Evolutionary conservation across 2,113 vertebrate genomes (phyloP), one percentile per base, ranked within the genome.

Genomic region (Tychaedon coryphoeus): DNA sequence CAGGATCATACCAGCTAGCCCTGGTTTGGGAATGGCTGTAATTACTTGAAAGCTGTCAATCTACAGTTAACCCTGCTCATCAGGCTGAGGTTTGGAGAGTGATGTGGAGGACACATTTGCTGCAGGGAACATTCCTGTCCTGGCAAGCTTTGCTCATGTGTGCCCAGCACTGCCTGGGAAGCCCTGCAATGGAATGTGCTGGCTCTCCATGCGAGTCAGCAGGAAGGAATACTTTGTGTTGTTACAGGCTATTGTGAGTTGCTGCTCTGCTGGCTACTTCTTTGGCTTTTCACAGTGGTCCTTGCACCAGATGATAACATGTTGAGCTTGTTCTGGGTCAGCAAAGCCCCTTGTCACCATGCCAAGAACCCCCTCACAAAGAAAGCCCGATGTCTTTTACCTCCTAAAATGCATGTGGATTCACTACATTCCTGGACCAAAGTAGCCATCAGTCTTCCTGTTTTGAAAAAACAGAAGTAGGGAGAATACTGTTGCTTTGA

Each of bases 291-390:
- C 38, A 11, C 3, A 28, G 22, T 18, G 25, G 23, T 80, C 19
- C 28, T 83, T 92, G 36, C 7, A 11, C 23, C 1, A 3, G 16
- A 12, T 40, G 31, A 16, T 53, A 25, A 2, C 0, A 0, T 9
- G 10, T 19, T 26, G 69, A 62, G 47, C 29, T 48, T 77, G 10
- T 62, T 85, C 38, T 48, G 29, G 18, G 38, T 76, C 25, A 70
- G 36, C 42, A 76, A 90, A 88, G 23, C 28, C 25, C n/a, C 11
- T 47, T 1, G 2, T 76, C 31, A 25, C 31, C 8, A 0, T 54
- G 31, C 19, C 20, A 80, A 50, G 53, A 80, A n/a, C 28, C 43
- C 26, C 29, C 14, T 70, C 47, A 15, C 64, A 60, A 83, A 91
- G 60, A 80, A 73, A 31, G 3, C 28, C 53, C 5, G 45, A 0